These are phyloP conservation scores for Apoda limacodes DNA, from an alignment of 2,888 invertebrate species.

Conservation along the genomic window DNA sequence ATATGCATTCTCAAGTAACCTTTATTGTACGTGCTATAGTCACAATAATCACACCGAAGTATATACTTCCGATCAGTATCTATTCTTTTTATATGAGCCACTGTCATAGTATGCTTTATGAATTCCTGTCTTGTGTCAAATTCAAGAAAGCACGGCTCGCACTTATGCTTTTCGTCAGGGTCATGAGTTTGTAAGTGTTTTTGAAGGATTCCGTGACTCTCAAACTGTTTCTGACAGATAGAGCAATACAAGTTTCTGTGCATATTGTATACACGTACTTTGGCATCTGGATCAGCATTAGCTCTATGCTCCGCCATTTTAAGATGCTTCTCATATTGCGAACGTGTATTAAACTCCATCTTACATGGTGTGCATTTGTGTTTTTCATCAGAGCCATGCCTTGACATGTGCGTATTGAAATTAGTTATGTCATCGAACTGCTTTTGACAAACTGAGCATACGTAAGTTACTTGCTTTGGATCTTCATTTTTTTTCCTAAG, in stretches of 20 bases:
- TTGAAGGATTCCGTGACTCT: neutral
- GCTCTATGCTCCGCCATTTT: neutral
- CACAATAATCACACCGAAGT: neutral
- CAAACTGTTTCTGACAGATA: neutral
- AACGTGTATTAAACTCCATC: neutral
- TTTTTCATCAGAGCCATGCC: neutral
- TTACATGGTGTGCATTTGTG: neutral
- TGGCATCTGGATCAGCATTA: neutral
- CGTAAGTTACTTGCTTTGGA: conserved; percentile 2
- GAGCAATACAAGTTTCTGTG: neutral
- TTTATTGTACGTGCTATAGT: neutral
- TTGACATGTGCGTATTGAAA: neutral
- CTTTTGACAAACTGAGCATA: neutral
- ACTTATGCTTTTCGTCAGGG: neutral
- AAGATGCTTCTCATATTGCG: neutral
- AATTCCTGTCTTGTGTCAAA: neutral
- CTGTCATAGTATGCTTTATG: neutral
- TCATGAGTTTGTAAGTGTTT: neutral
- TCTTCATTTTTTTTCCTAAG: conserved; percentile 5
- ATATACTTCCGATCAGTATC: neutral
- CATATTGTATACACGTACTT: neutral
- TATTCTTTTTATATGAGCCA: neutral
- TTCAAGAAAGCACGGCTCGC: neutral
- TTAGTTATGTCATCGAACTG: neutral
- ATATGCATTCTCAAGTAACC: neutral